Percentiles rank a stretch among this genome's conserved stretches.
phyloP scores from a whole-genome alignment of 2,113 vertebrate species.

The Rhea pennata region DNA sequence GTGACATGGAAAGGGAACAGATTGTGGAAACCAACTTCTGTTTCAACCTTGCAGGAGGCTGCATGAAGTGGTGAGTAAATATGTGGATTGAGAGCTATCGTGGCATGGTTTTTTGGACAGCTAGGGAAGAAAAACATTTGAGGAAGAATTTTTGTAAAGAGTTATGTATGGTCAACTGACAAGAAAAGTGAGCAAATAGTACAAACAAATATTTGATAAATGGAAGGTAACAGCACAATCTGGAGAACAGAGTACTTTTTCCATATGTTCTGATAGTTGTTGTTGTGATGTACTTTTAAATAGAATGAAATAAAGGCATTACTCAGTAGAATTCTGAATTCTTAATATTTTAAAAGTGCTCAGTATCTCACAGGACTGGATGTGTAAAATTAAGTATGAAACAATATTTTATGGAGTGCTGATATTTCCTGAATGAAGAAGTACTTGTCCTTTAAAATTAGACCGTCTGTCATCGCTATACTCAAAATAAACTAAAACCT shows the following conservation, averaged over 20 bases:
- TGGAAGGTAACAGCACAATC: neutral
- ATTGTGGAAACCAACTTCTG: neutral
- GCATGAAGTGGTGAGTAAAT: conserved; percentile 48
- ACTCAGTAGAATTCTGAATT: neutral
- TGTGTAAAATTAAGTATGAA: neutral
- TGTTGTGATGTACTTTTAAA: neutral
- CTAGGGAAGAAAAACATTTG: neutral
- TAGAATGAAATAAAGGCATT: neutral
- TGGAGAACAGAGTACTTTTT: neutral
- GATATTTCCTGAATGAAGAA: neutral
- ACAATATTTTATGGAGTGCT: neutral
- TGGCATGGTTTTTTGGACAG: neutral
- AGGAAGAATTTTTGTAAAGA: neutral
- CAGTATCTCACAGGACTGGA: neutral
- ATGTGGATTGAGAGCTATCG: neutral
- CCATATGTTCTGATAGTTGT: neutral
- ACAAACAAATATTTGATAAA: neutral
- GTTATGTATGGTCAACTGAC: neutral
- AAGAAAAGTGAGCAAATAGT: neutral
- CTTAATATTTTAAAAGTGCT: neutral
- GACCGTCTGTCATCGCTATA: neutral
- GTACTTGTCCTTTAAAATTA: neutral
- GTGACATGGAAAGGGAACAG: conserved; percentile 34
- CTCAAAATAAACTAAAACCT: neutral
- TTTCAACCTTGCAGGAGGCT: conserved; percentile 39